Percentiles rank a stretch among this genome's conserved stretches.
Conservation (phyloP, 1,140 invertebrate species). For the Tenebrio molitor region DNA sequence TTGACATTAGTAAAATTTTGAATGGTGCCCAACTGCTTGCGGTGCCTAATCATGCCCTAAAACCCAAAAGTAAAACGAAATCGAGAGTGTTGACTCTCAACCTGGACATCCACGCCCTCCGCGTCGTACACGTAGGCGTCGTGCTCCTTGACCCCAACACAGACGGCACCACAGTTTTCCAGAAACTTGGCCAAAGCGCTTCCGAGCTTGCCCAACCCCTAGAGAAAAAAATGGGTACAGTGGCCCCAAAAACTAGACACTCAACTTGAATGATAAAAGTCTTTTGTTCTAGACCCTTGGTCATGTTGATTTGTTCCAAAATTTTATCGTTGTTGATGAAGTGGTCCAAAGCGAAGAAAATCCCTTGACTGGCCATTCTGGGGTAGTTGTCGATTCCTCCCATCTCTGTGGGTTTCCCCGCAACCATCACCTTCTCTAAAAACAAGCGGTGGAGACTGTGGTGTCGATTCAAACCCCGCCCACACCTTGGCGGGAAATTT, state of each 20-base stretch:
- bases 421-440: conserved; percentile 68
- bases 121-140: conserved; percentile 80
- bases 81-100: not conserved
- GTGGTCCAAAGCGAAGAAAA: conserved; percentile 84
- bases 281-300: conserved; percentile 77
- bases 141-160: conserved; percentile 85
- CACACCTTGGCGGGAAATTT: not conserved
- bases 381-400: conserved; percentile 84
- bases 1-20: conserved; percentile 83
- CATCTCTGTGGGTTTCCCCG: conserved; percentile 85
- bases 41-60: conserved; percentile 71
- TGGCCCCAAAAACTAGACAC: conserved; percentile 9
- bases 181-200: conserved; percentile 84
- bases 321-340: conserved; percentile 84
- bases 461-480: too few relatives aligned
- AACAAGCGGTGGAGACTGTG: conserved; percentile 6
- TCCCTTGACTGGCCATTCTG: conserved; percentile 86
- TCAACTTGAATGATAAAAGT: conserved; percentile 60
- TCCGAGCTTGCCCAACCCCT: conserved; percentile 93
- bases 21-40: conserved; percentile 75
- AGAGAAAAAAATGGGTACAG: conserved; percentile 81
- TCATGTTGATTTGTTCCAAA: conserved; percentile 80
- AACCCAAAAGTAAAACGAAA: conserved; percentile 4
- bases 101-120: conserved; percentile 85
- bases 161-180: conserved; percentile 81